Conservation (phyloP, 2,797 vertebrate species). For the Hippoglossus hippoglossus region DNA sequence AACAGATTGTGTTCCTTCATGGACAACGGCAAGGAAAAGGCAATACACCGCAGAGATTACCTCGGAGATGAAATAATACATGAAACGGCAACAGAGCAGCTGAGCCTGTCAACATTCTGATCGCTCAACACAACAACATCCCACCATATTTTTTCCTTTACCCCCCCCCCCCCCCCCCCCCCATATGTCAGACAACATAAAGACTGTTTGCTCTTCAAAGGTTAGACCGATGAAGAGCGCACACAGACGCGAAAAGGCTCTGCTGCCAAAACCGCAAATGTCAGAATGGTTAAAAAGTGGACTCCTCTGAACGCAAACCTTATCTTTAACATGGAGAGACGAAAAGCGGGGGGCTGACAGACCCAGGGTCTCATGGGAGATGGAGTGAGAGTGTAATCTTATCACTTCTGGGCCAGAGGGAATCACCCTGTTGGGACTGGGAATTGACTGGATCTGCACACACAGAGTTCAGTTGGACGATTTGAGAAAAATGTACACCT, state of each 20-base stretch:
- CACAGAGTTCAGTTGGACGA: not conserved
- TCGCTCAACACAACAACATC: constrained; percentile 55
- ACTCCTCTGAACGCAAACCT: constrained; percentile 21
- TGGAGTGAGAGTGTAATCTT: constrained; percentile 48
- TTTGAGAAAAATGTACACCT: not conserved
- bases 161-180: constrained; percentile 35
- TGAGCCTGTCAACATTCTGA: constrained; percentile 58
- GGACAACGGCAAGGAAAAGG: constrained; percentile 38
- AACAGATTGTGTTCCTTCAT: constrained; percentile 47
- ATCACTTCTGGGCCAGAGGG: constrained; percentile 38
- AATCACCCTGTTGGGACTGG: constrained; percentile 7
- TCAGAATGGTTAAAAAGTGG: constrained; percentile 67
- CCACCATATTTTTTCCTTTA: constrained; percentile 46
- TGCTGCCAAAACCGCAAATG: constrained; percentile 64
- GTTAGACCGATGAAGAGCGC: constrained; percentile 70
- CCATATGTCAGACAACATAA: constrained; percentile 66
- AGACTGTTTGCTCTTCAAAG: constrained; percentile 67
- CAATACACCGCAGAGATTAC: constrained; percentile 52
- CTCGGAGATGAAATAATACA: constrained; percentile 64
- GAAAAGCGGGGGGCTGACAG: constrained; percentile 17
- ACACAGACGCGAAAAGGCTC: constrained; percentile 5
- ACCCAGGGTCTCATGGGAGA: constrained; percentile 31
- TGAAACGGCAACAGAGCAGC: constrained; percentile 65
- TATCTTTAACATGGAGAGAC: constrained; percentile 40
- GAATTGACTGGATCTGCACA: constrained; percentile 3